Percentiles rank a stretch among this genome's conserved stretches.
Conservation (phyloP, 2,888 invertebrate genomes). For the Pristionchus exspectatus region DNA sequence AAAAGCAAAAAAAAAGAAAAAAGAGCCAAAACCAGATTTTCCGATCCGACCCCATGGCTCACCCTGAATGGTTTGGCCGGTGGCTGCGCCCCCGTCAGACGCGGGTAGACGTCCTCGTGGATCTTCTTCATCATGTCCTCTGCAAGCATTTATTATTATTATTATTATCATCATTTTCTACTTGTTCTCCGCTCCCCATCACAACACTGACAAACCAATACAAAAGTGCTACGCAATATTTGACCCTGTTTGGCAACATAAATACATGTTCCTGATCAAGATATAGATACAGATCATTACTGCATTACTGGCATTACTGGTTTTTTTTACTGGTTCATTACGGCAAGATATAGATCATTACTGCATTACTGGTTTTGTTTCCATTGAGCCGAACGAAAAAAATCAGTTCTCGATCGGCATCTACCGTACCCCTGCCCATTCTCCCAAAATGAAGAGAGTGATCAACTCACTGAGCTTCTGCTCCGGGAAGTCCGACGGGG, state of each 20-base stretch:
- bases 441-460: no score
- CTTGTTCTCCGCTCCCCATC: not conserved
- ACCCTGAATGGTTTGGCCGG: not conserved
- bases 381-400: not conserved
- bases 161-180: not conserved
- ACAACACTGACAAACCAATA: not conserved
- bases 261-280: not conserved
- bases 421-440: not conserved
- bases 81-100: no score
- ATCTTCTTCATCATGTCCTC: conserved; percentile 12
- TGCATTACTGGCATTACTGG: no score
- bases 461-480: conserved; percentile 3
- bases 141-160: not conserved
- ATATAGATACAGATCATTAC: no score
- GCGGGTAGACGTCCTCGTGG: conserved; percentile 18
- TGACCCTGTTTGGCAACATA: not conserved
- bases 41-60: not conserved
- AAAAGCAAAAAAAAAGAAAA: no score
- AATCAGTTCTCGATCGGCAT: not conserved
- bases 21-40: no score
- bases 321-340: no score
- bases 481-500: not conserved
- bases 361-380: no score
- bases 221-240: not conserved
- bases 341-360: no score